Evolutionary conservation across 2,888 invertebrate genomes (phyloP).

Genomic region (Epirrhoe alternata): DNA sequence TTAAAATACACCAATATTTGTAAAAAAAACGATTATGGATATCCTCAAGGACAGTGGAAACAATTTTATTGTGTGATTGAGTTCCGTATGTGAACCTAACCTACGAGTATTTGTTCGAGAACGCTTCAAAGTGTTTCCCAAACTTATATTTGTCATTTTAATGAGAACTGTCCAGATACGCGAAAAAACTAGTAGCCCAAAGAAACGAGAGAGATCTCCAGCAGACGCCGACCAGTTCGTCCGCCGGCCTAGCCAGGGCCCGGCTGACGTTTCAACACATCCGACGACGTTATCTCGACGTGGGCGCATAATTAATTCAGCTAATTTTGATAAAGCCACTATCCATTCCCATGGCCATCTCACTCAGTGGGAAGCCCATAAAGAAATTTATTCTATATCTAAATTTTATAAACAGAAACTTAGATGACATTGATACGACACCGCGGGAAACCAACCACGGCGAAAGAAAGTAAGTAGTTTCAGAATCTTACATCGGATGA

Average conservation of each 20-base stretch:
- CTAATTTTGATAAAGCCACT: slow-evolving; percentile 46
- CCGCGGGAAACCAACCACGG: slow-evolving; percentile 50
- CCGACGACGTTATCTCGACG: slow-evolving; percentile 31
- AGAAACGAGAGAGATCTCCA: not conserved
- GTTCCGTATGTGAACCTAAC: too few relatives aligned
- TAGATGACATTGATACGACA: slow-evolving; percentile 56
- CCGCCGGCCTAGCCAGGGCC: slow-evolving; percentile 4
- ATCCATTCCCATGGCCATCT: slow-evolving; percentile 47
- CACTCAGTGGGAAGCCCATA: slow-evolving; percentile 45
- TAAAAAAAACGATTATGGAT: too few relatives aligned
- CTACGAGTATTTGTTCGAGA: too few relatives aligned
- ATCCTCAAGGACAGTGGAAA: too few relatives aligned
- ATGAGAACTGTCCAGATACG: too few relatives aligned
- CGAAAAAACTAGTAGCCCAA: not conserved
- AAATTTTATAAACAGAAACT: slow-evolving; percentile 55
- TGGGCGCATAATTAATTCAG: slow-evolving; percentile 45
- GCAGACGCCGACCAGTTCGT: slow-evolving; percentile 8
- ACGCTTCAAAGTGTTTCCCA: too few relatives aligned
- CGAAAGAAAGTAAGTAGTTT: slow-evolving; percentile 21
- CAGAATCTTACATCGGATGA: slow-evolving; percentile 28
- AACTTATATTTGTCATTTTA: too few relatives aligned
- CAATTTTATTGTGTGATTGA: too few relatives aligned
- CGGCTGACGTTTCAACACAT: slow-evolving; percentile 26
- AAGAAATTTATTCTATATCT: slow-evolving; percentile 48
- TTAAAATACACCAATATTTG: too few relatives aligned